A percentile compares a stretch with the other conserved stretches of the same genome.
These are phyloP conservation scores for Spatula clypeata DNA, from an alignment of 2,797 vertebrate species.

Conservation along the genomic window DNA sequence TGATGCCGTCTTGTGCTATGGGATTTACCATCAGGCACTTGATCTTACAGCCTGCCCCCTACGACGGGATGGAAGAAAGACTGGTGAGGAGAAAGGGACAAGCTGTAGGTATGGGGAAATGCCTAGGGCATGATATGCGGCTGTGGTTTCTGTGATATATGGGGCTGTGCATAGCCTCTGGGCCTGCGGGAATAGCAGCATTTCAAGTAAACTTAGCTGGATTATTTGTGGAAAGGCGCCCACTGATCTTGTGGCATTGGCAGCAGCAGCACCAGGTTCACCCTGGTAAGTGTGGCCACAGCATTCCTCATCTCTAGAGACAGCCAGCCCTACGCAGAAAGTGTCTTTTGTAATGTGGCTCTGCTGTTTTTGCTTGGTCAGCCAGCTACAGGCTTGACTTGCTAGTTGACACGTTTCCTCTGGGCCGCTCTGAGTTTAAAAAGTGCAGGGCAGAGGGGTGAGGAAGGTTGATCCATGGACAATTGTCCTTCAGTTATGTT, in stretches of 20 bases:
- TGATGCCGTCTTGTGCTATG: background rate
- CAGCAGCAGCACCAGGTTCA: background rate
- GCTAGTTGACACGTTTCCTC: background rate
- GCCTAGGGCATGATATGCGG: background rate
- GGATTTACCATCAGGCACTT: background rate
- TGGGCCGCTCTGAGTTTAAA: background rate
- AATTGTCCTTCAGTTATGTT: background rate
- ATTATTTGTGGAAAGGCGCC: background rate
- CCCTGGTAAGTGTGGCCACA: accelerated
- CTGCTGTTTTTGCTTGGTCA: background rate
- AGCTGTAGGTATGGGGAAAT: background rate
- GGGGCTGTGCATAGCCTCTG: accelerated
- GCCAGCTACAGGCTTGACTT: background rate
- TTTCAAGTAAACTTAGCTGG: background rate
- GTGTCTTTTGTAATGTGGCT: background rate
- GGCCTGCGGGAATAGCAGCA: background rate
- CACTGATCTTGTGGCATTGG: accelerated
- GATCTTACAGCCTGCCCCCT: too few species aligned
- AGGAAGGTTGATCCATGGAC: background rate
- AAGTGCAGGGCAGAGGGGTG: accelerated
- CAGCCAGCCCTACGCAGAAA: accelerated
- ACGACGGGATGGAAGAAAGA: background rate
- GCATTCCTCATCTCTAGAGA: accelerated
- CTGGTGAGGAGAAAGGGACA: background rate
- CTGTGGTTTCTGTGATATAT: background rate